Evolutionary conservation across 2,797 vertebrate species (phyloP).

Genomic region (Halcyon leucocephala): DNA sequence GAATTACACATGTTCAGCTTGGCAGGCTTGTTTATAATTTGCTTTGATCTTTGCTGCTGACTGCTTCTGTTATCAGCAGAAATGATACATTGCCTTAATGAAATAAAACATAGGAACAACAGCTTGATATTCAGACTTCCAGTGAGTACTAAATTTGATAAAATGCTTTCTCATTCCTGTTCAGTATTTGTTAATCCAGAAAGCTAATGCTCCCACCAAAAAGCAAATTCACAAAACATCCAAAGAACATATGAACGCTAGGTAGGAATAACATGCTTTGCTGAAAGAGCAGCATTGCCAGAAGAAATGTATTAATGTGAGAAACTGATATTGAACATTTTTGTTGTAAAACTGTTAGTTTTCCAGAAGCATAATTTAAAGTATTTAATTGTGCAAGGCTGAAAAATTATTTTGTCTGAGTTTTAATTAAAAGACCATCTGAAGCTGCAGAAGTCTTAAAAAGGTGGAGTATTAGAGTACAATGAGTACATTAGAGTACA

Average conservation of each 20-base stretch:
- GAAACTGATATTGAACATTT: background rate
- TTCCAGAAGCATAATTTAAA: background rate
- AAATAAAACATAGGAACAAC: background rate
- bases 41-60: slow-evolving; percentile 39
- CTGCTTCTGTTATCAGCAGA: slow-evolving; percentile 51
- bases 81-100: slow-evolving; percentile 42
- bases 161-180: slow-evolving; percentile 1
- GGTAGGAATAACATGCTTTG: background rate
- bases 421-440: background rate
- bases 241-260: background rate
- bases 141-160: background rate
- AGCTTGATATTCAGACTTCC: background rate
- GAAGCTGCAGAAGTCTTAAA: background rate
- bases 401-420: slow-evolving; percentile 34
- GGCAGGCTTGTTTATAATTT: slow-evolving; percentile 2
- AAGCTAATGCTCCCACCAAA: background rate
- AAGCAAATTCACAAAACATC: background rate
- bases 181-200: background rate
- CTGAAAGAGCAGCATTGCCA: background rate
- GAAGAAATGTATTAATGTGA: background rate
- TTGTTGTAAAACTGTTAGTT: background rate
- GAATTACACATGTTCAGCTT: slow-evolving; percentile 48
- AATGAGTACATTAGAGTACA: background rate
- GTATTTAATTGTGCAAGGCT: background rate
- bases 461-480: background rate